A percentile compares a stretch with the other conserved stretches of the same genome.
phyloP scores from a whole-genome alignment of 2,113 vertebrate genomes.

The Epinephelus lanceolatus region DNA sequence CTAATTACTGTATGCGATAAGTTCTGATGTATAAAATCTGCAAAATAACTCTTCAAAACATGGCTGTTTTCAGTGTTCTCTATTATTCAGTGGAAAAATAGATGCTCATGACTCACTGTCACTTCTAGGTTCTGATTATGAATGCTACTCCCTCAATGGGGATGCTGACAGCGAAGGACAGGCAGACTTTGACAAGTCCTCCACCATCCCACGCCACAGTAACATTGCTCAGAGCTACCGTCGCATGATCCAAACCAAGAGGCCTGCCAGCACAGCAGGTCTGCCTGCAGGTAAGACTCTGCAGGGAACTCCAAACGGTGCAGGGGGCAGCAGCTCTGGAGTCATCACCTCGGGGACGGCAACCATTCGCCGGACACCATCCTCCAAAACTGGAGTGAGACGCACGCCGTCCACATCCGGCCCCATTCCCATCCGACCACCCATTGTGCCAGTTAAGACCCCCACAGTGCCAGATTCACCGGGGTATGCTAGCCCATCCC shows the following conservation, averaged over 20 bases:
- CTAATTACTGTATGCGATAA: not conserved
- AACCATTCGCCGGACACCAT: constrained; percentile 96
- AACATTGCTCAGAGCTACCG: constrained; percentile 98
- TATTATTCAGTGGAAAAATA: constrained; percentile 16
- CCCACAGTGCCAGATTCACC: constrained; percentile 94
- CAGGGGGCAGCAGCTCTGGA: constrained; percentile 64
- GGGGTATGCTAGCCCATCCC: constrained; percentile 78
- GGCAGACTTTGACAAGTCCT: constrained; percentile 95
- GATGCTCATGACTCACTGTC: constrained; percentile 31
- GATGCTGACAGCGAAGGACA: constrained; percentile 90
- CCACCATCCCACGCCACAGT: constrained; percentile 96
- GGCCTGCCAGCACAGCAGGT: constrained; percentile 94
- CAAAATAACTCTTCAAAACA: constrained; percentile 9
- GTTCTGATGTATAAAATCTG: not conserved
- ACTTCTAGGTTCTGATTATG: constrained; percentile 92
- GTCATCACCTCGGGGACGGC: constrained; percentile 91
- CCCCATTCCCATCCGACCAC: constrained; percentile 95
- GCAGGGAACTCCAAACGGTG: constrained; percentile 78
- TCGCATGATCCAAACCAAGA: constrained; percentile 97
- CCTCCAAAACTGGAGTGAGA: constrained; percentile 94
- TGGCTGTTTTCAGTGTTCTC: constrained; percentile 9
- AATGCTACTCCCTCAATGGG: constrained; percentile 97
- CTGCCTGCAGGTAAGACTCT: constrained; percentile 86
- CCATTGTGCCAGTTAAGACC: constrained; percentile 95
- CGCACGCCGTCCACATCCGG: constrained; percentile 93